These are phyloP conservation scores for Tachina grossa DNA, from an alignment of 2,888 invertebrate species.

Conservation along the genomic window DNA sequence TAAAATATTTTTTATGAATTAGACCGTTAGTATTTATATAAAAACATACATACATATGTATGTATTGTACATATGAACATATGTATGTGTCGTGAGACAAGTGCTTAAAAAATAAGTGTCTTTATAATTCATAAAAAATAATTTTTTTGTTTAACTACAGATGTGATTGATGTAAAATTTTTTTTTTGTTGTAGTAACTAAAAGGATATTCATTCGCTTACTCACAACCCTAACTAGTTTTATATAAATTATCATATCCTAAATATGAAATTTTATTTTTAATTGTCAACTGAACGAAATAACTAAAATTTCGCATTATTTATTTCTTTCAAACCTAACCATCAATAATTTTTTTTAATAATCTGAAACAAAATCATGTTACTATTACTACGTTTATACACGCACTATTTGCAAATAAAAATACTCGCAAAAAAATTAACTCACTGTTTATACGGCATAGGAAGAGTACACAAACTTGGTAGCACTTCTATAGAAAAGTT, in stretches of 20 bases:
- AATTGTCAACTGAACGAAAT: slow-evolving; percentile 15
- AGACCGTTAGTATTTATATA: no score
- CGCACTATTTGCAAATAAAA: no score
- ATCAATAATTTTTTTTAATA: not conserved
- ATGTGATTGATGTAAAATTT: slow-evolving; percentile 49
- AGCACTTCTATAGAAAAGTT: no score
- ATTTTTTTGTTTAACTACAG: slow-evolving; percentile 43
- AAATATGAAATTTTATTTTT: not conserved
- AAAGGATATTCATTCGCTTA: slow-evolving; percentile 58
- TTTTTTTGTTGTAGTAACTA: slow-evolving; percentile 60
- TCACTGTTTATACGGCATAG: no score
- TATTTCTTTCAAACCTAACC: slow-evolving; percentile 5
- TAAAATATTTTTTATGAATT: no score
- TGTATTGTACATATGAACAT: no score
- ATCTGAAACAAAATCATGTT: slow-evolving; percentile 15
- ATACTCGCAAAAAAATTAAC: no score
- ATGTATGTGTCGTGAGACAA: slow-evolving; percentile 56
- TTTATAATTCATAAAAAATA: slow-evolving; percentile 40
- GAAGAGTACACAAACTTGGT: no score
- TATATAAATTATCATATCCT: not conserved
- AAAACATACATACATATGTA: not conserved
- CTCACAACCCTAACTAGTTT: slow-evolving; percentile 67
- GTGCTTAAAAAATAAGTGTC: slow-evolving; percentile 71
- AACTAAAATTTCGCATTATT: slow-evolving; percentile 29
- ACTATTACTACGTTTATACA: no score